Evolutionary conservation across 2,797 vertebrate species (phyloP).

Genomic region (Epinephelus malabaricus): DNA sequence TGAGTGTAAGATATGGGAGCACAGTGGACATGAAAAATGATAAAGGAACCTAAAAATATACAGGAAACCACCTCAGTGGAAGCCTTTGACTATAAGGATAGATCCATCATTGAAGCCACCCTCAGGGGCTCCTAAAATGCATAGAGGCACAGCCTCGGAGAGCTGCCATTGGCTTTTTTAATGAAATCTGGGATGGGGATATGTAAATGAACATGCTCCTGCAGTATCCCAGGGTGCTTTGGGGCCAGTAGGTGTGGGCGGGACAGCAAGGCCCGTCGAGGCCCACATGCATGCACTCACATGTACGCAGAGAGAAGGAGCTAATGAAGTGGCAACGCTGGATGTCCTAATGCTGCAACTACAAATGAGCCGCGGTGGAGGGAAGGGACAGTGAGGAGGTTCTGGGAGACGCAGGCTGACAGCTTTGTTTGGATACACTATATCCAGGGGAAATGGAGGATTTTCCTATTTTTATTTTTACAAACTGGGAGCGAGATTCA

Average conservation of each 20-base stretch:
- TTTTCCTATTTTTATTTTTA: conserved; percentile 50
- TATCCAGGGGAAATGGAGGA: conserved; percentile 42
- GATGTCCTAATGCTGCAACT: conserved; percentile 65
- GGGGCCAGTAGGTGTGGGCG: conserved; percentile 69
- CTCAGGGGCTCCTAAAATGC: conserved; percentile 48
- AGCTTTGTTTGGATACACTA: conserved; percentile 58
- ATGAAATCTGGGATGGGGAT: conserved; percentile 62
- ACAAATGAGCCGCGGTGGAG: conserved; percentile 75
- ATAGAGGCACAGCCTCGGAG: conserved; percentile 43
- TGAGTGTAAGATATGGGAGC: conserved; percentile 34
- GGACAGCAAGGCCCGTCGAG: conserved; percentile 58
- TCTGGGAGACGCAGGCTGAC: conserved; percentile 35
- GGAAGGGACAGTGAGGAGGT: conserved; percentile 28
- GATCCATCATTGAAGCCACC: conserved; percentile 66
- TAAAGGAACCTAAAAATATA: conserved; percentile 52
- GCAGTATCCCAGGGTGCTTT: conserved; percentile 55
- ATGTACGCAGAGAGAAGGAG: conserved; percentile 54
- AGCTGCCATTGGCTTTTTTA: conserved; percentile 57
- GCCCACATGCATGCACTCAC: conserved; percentile 27
- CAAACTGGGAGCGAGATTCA: conserved; percentile 49
- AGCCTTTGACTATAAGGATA: conserved; percentile 59
- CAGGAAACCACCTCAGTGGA: conserved; percentile 48
- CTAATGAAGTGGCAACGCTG: conserved; percentile 81
- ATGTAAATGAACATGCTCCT: conserved; percentile 71
- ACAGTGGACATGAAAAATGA: conserved; percentile 46